Evolutionary conservation across 2,113 vertebrate species (phyloP).

Genomic region (Anseranas semipalmata): DNA sequence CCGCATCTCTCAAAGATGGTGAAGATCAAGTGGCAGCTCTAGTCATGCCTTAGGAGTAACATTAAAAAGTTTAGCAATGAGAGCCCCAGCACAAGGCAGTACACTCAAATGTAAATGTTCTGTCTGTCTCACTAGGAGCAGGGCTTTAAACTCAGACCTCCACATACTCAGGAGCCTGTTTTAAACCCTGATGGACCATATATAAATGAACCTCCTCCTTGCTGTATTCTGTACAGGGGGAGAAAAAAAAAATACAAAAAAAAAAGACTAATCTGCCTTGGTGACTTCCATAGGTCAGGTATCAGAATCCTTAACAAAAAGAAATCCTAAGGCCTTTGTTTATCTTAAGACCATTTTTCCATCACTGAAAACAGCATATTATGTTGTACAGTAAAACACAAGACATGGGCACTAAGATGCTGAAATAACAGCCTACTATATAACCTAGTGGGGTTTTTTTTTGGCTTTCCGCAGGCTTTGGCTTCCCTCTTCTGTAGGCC

Average conservation of each 20-base stretch:
- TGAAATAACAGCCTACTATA: not conserved
- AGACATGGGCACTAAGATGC: not conserved
- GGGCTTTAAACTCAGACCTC: not conserved
- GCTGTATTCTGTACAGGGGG: not conserved
- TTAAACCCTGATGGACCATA: not conserved
- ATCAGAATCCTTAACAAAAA: not conserved
- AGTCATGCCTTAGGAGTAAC: no score
- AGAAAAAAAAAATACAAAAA: not conserved
- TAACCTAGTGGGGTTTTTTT: not conserved
- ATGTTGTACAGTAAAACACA: rapidly evolving
- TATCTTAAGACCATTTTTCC: no score
- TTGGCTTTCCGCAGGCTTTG: not conserved
- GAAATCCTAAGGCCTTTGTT: not conserved
- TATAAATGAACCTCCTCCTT: not conserved
- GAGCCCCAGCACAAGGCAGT: not conserved
- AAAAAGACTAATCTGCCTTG: not conserved
- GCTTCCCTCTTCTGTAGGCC: not conserved
- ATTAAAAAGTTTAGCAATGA: not conserved
- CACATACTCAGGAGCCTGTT: not conserved
- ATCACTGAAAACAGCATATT: not conserved
- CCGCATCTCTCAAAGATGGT: not conserved
- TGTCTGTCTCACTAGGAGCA: not conserved
- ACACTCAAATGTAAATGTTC: not conserved
- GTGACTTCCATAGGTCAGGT: not conserved
- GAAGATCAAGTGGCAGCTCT: not conserved